phyloP scores from a whole-genome alignment of 2,797 vertebrate genomes.

The Taenioides sp. region DNA sequence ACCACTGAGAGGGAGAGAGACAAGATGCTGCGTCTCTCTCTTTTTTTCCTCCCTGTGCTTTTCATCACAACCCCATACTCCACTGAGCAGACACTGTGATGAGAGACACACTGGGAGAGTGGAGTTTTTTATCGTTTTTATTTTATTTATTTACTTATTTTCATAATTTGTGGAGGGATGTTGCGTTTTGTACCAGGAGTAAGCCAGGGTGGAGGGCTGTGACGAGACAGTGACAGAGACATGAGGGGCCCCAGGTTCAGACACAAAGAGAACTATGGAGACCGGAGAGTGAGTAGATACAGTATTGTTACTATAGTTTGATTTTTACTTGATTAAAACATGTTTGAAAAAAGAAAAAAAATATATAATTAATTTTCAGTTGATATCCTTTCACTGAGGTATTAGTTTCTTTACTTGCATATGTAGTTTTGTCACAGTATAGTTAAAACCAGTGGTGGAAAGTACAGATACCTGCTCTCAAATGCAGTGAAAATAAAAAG shows the following conservation, averaged over 20 bases:
- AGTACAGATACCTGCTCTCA: too few species aligned
- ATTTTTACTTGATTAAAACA: not conserved
- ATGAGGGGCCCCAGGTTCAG: constrained; percentile 52
- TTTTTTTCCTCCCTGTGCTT: constrained; percentile 30
- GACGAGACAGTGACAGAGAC: constrained; percentile 38
- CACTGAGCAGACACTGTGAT: constrained; percentile 56
- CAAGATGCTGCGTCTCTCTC: constrained; percentile 62
- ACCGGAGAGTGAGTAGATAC: constrained; percentile 71
- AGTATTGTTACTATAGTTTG: constrained; percentile 23
- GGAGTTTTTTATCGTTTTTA: constrained; percentile 5
- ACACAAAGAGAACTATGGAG: constrained; percentile 57
- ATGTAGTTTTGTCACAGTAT: too few species aligned
- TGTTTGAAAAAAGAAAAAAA: too few species aligned
- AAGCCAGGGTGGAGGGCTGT: constrained; percentile 39
- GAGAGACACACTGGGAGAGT: constrained; percentile 27
- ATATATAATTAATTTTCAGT: too few species aligned
- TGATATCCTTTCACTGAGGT: too few species aligned
- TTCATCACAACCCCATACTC: constrained; percentile 65
- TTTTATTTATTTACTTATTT: constrained; percentile 22
- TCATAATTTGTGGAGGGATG: constrained; percentile 34
- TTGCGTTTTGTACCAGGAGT: constrained; percentile 41
- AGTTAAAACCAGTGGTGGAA: too few species aligned
- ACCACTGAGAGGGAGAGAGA: constrained; percentile 58
- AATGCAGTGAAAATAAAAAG: too few species aligned
- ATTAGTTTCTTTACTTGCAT: too few species aligned